These are phyloP conservation scores for Theonella swinhoei DNA, from an alignment of 37 sponge, comb jelly and placozoan genomes.

Conservation along the genomic window DNA sequence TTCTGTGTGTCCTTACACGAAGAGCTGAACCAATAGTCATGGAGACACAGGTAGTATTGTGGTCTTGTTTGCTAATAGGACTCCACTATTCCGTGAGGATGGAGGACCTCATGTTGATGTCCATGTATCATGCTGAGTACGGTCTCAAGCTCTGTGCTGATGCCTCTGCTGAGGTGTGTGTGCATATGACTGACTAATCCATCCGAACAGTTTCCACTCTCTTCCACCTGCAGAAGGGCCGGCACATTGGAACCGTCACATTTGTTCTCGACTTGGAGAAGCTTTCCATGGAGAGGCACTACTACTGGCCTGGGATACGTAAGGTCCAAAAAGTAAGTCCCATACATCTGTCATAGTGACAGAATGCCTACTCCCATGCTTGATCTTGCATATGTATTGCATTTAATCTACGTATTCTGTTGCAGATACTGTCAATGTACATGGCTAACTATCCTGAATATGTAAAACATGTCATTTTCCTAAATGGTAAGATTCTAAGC, in stretches of 20 bases:
- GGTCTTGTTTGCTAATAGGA: conserved; percentile 4
- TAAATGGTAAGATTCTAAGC: conserved; percentile 46
- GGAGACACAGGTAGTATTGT: not conserved
- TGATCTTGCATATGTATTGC: not conserved
- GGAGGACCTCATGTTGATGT: conserved; percentile 1
- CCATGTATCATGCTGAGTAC: conserved; percentile 11
- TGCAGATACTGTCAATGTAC: conserved; percentile 2
- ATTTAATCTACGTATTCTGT: not conserved
- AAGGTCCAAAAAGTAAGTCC: not conserved
- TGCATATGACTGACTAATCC: too few relatives aligned
- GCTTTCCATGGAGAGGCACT: conserved; percentile 62
- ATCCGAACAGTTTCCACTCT: too few relatives aligned
- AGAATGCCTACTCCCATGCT: too few relatives aligned
- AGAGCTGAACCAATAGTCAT: too few relatives aligned
- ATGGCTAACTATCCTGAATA: conserved; percentile 59
- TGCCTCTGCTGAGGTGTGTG: conserved; percentile 21
- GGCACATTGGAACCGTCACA: too few relatives aligned
- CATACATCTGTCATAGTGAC: not conserved
- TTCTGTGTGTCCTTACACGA: not conserved
- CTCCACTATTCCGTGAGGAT: conserved; percentile 12
- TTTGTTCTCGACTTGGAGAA: conserved; percentile 52
- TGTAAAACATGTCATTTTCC: conserved; percentile 27
- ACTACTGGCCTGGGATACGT: conserved; percentile 60
- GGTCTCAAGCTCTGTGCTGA: not conserved
- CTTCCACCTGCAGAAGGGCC: too few relatives aligned